Base-by-base conservation (phyloP, 2,113 vertebrate genomes). In the Platichthys stellatus region DNA sequence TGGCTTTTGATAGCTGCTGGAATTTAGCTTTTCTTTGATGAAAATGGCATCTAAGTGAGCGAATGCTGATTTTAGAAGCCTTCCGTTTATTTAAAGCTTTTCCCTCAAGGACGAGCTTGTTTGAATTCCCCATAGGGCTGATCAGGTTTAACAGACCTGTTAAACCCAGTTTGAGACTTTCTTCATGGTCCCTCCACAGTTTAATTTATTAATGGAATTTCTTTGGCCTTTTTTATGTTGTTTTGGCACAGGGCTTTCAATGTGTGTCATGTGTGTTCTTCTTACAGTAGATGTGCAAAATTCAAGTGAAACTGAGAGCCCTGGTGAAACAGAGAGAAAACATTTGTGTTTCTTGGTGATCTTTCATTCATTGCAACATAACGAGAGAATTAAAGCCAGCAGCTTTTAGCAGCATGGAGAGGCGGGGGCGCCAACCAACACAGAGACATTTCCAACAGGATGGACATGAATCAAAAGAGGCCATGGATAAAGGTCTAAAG, bases 161-260 rank as follows among this genome's bases (percentile, higher is more conserved):
- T 13, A 84, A 84, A 73, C 83, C 60, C 83, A 78, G 49, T 74
- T 31, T 31, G 31, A 31, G 86, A 90, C 84, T 88, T 89, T 90
- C 88, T 88, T 85, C 18, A 40, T 71, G 79, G 73, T 88, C 92
- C 80, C 93, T 93, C 85, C 83, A 86, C 88, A 95, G 89, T 91
- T 93, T 82, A 89, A 91, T 95, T 96, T 94, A 95, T 93, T 92
- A 91, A 90, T 93, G 93, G 94, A 95, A 95, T 96, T 94, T 93
- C 93, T 83, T 20, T 43, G 94, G 87, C 92, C 92, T 92, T 95
- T 69, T 24, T 92, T 92, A 95, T 94, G 94, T 94, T 95, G 95
- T 94, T 96, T 96, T 96, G 96, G 95, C 95, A 95, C 88, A 82
- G 88, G 90, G 71, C 93, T 94, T 94, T 95, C 94, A 94, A 95